These are phyloP conservation scores for Malacosoma neustria DNA, from an alignment of 2,888 invertebrate genomes.

Conservation along the genomic window DNA sequence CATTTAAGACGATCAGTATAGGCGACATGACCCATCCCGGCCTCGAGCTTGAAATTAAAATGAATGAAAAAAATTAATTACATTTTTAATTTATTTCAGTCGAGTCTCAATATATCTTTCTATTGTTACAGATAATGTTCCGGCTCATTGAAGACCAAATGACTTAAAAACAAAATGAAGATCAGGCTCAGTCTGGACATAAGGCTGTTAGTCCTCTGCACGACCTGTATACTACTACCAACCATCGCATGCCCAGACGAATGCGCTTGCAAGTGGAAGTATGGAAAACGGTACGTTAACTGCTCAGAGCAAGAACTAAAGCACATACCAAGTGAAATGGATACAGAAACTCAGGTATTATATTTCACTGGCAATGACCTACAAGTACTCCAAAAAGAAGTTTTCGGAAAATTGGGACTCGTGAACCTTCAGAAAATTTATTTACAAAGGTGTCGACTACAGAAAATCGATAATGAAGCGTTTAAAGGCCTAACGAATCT, in stretches of 20 bases:
- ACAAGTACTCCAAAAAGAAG: constrained; percentile 84
- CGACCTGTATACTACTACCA: constrained; percentile 56
- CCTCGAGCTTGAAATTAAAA: too few relatives aligned
- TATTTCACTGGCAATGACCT: constrained; percentile 90
- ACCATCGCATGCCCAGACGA: constrained; percentile 81
- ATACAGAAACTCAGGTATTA: constrained; percentile 89
- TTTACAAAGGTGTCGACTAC: constrained; percentile 84
- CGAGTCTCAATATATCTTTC: constrained; percentile 18
- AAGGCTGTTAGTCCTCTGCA: constrained; percentile 62
- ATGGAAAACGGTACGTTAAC: constrained; percentile 92
- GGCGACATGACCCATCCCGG: too few relatives aligned
- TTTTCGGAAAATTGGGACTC: constrained; percentile 85
- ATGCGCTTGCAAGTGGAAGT: constrained; percentile 94
- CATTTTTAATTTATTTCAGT: neutral
- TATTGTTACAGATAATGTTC: constrained; percentile 65
- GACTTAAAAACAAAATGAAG: constrained; percentile 64
- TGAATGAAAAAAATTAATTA: neutral
- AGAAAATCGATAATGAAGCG: constrained; percentile 84
- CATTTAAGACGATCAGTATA: too few relatives aligned
- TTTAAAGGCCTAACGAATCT: constrained; percentile 90
- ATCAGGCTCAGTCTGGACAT: constrained; percentile 47
- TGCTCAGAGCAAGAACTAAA: constrained; percentile 86
- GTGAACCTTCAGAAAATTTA: constrained; percentile 92
- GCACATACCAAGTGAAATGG: constrained; percentile 85
- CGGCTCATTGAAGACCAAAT: constrained; percentile 28